Base-by-base conservation (phyloP, 2,888 invertebrate species). In the Mesorhabditis belari region DNA sequence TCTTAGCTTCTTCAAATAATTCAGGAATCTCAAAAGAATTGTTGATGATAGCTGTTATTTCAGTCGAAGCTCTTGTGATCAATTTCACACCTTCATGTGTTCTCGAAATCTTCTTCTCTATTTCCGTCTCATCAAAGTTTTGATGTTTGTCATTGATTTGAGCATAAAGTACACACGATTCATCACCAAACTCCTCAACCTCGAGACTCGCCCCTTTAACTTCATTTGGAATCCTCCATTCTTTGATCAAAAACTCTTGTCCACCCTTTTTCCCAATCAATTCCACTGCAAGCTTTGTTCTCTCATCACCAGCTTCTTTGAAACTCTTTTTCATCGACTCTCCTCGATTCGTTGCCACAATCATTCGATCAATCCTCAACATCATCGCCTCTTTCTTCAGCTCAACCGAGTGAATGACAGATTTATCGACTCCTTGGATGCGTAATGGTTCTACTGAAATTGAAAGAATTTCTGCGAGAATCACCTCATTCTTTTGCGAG, bases 171-270 rank as follows among this genome's bases (percentile, higher is more conserved):
- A 70, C 56, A 27, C 73, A 69, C 27, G 71, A 67, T 49, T 77
- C 77, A 49, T 70, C 74, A 52, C 71, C 77, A 49, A 66, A 75
- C 61, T 77, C 79, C 55, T 77, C 76, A 0, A 60, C 61, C n/a
- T 65, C 66, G 53, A 73, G 51, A 49, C 58, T 64, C 3, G 64
- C 55, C 17, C 51, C 55, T 6, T 66, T 67, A 53, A 61, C 66
- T 25, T 51, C 21, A 54, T 71, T 66, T 5, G 74, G 60, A 25
- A 71, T 60, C 5, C 63, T 62, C 68, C 71, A 65, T 12, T 55
- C 56, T n/a, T n/a, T n/a, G n/a, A n/a, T n/a, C n/a, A n/a, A n/a
- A n/a, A n/a, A n/a, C n/a, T n/a, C n/a, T n/a, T n/a, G n/a, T n/a
- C n/a, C n/a, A n/a, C n/a, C n/a, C 19, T 55, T 54, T 53, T 61